A percentile compares a stretch with the other conserved stretches of the same genome.
phyloP scores from a whole-genome alignment of 2,113 vertebrate species.

The Natator depressus region DNA sequence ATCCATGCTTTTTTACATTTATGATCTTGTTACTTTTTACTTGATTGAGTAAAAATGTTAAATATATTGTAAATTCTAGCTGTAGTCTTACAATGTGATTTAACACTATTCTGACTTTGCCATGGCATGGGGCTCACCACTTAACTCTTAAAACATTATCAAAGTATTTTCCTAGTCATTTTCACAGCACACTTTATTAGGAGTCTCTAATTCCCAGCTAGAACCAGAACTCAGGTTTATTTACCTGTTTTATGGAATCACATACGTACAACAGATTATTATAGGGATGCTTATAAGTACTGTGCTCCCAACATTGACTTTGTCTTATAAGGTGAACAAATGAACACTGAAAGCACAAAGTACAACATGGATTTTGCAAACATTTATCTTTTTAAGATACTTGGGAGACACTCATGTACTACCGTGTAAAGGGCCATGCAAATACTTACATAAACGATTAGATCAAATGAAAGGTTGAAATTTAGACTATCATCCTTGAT shows the following conservation, averaged over 20 bases:
- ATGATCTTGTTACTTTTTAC: not conserved
- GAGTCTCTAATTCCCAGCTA: not conserved
- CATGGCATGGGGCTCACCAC: not conserved
- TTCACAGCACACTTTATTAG: not conserved
- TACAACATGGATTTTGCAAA: not conserved
- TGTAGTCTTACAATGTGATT: not conserved
- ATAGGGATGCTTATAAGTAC: not conserved
- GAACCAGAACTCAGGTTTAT: not conserved
- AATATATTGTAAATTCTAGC: constrained; percentile 4
- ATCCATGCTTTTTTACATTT: not conserved
- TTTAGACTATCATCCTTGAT: not conserved
- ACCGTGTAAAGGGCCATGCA: not conserved
- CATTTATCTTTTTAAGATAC: not conserved
- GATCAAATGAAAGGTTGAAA: not conserved
- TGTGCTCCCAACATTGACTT: not conserved
- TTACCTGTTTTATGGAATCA: not conserved
- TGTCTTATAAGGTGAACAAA: not conserved
- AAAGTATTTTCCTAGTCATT: not conserved
- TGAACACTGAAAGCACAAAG: not conserved
- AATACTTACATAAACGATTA: not conserved
- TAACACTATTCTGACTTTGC: not conserved
- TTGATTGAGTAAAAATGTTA: not conserved
- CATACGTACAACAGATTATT: constrained; percentile 1
- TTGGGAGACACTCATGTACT: not conserved
- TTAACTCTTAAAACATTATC: not conserved